phyloP scores from a whole-genome alignment of 2,797 vertebrate genomes.

The Chelon labrosus region DNA sequence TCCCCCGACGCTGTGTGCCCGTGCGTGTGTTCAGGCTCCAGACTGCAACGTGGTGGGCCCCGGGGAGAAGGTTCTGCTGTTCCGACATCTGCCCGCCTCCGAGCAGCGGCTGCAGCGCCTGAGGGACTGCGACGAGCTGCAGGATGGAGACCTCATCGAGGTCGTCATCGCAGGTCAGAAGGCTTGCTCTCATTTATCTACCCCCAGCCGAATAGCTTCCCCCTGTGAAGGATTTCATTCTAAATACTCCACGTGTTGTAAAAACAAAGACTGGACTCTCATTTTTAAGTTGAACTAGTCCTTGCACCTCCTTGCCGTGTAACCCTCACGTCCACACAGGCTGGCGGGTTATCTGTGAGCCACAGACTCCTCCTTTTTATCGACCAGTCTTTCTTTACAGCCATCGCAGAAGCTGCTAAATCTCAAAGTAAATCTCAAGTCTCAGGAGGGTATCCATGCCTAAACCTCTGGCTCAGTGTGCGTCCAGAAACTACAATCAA shows the following conservation, averaged over 20 bases:
- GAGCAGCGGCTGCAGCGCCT: constrained; percentile 77
- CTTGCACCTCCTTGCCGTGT: neutral
- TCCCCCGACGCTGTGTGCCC: neutral
- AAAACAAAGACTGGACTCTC: neutral
- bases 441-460: neutral
- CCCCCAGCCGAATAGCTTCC: too few species aligned
- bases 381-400: neutral
- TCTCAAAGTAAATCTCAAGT: neutral
- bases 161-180: constrained; percentile 80
- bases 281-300: too few species aligned
- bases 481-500: neutral
- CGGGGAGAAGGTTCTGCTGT: constrained; percentile 81
- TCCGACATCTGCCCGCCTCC: constrained; percentile 74
- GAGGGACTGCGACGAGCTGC: constrained; percentile 68
- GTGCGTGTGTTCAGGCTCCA: constrained; percentile 74
- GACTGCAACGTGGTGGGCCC: constrained; percentile 73
- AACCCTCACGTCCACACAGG: neutral
- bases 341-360: neutral
- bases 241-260: neutral
- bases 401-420: neutral
- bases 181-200: neutral
- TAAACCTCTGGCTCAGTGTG: neutral
- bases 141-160: constrained; percentile 83
- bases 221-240: too few species aligned
- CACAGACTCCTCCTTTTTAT: neutral